A percentile compares a stretch with the other conserved stretches of the same genome.
These are phyloP conservation scores for Odocoileus virginianus DNA, from an alignment of 2,113 vertebrate species.

Conservation along the genomic window DNA sequence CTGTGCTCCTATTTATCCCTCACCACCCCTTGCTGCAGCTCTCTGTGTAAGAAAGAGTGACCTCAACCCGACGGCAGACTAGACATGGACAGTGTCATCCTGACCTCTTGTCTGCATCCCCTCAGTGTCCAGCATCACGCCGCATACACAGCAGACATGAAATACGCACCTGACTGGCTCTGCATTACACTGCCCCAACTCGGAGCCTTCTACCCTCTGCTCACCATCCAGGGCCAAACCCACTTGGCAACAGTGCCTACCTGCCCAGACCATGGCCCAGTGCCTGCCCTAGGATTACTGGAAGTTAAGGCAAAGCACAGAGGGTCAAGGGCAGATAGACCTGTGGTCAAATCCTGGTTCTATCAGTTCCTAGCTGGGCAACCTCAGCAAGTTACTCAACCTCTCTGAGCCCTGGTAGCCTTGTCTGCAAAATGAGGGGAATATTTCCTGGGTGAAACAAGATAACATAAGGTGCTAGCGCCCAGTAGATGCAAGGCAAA, in stretches of 20 bases:
- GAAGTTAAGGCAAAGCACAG: not conserved
- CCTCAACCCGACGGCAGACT: not conserved
- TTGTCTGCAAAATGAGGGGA: not conserved
- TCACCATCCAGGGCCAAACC: not conserved
- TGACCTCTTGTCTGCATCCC: not conserved
- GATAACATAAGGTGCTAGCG: not conserved
- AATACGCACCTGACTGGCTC: not conserved
- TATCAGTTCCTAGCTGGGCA: not conserved
- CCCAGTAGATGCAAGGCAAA: not conserved
- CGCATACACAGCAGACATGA: not conserved
- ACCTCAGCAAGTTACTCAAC: not conserved
- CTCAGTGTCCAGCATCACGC: not conserved
- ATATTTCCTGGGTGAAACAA: slow-evolving; percentile 4
- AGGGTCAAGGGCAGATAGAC: not conserved
- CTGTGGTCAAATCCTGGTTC: not conserved
- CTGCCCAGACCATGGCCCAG: not conserved
- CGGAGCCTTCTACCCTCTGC: not conserved
- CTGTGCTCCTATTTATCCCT: not conserved
- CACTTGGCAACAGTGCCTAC: not conserved
- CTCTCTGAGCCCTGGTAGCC: not conserved
- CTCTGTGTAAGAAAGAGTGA: not conserved
- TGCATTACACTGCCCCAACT: not conserved
- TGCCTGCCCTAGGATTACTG: not conserved
- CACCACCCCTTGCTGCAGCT: not conserved
- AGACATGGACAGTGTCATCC: not conserved